These are phyloP conservation scores for Trematomus loennbergii DNA, from an alignment of 2,113 vertebrate species.

Conservation along the genomic window DNA sequence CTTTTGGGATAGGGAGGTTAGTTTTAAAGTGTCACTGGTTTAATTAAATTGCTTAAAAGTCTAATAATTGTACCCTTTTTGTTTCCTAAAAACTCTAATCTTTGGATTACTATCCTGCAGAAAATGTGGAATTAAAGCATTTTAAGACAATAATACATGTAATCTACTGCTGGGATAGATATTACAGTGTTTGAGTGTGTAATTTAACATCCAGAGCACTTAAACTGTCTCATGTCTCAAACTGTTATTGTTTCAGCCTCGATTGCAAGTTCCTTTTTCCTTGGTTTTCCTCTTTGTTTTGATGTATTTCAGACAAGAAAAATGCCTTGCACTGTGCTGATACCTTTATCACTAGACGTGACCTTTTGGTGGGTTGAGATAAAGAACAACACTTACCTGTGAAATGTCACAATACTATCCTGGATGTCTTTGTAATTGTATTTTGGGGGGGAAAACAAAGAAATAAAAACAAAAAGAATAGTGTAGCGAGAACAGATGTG, in stretches of 20 bases:
- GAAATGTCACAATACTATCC: constrained; percentile 68
- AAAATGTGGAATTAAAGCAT: constrained; percentile 1
- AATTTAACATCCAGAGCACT: constrained; percentile 12
- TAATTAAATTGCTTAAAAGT: constrained; percentile 8
- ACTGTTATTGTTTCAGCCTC: background rate
- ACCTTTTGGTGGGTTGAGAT: constrained; percentile 63
- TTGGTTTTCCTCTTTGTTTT: constrained; percentile 29
- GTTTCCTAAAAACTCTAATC: constrained; percentile 17
- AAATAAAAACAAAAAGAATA: background rate
- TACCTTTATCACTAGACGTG: constrained; percentile 54
- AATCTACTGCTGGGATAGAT: constrained; percentile 25
- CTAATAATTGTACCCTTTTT: background rate
- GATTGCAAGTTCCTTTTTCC: constrained; percentile 30
- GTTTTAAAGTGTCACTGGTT: constrained; percentile 19
- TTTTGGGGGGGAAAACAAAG: constrained; percentile 26
- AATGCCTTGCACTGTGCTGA: constrained; percentile 30
- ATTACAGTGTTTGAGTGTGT: constrained; percentile 22
- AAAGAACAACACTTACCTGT: constrained; percentile 56
- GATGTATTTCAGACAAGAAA: constrained; percentile 47
- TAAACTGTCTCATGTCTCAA: constrained; percentile 38
- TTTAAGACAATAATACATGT: constrained; percentile 21
- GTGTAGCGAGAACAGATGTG: background rate
- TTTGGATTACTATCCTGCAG: background rate
- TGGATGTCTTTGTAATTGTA: constrained; percentile 50
- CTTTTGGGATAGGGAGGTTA: background rate